Percentiles rank a stretch among this genome's conserved stretches.
phyloP scores from a whole-genome alignment of 2,113 vertebrate species.

The Actenoides hombroni region DNA sequence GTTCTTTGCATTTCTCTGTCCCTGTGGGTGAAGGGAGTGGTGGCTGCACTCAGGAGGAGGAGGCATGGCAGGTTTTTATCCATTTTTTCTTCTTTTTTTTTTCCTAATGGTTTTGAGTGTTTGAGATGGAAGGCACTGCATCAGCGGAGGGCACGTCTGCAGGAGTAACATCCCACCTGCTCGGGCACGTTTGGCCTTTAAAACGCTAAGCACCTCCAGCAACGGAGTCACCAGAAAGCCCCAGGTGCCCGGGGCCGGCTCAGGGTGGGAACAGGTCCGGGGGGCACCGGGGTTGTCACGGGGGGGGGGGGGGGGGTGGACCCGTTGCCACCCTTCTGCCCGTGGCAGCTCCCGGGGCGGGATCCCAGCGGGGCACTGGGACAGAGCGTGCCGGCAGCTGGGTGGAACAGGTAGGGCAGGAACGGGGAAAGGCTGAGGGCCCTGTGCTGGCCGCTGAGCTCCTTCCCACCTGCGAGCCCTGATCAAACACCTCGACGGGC shows the following conservation, averaged over 20 bases:
- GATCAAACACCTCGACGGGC: constrained; percentile 72
- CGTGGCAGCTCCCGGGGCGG: not conserved
- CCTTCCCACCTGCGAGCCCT: constrained; percentile 74
- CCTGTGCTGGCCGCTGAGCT: constrained; percentile 39
- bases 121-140: rapidly evolving
- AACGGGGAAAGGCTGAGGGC: constrained; percentile 34
- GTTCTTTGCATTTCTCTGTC: not conserved
- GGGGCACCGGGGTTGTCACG: rapidly evolving
- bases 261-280: rapidly evolving
- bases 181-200: not conserved
- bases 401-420: constrained; percentile 46
- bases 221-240: rapidly evolving
- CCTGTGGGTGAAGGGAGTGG: rapidly evolving
- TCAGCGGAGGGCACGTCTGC: too few relatives aligned
- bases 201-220: not conserved
- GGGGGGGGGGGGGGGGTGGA: not conserved
- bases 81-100: not conserved
- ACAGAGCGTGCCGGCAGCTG: constrained; percentile 26
- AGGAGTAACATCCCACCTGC: not conserved
- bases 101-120: not conserved
- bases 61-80: not conserved
- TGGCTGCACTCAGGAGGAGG: not conserved
- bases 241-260: rapidly evolving
- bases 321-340: not conserved
- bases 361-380: not conserved